Conservation (phyloP, 2,888 invertebrate species). For the Mactromeris polynyma region DNA sequence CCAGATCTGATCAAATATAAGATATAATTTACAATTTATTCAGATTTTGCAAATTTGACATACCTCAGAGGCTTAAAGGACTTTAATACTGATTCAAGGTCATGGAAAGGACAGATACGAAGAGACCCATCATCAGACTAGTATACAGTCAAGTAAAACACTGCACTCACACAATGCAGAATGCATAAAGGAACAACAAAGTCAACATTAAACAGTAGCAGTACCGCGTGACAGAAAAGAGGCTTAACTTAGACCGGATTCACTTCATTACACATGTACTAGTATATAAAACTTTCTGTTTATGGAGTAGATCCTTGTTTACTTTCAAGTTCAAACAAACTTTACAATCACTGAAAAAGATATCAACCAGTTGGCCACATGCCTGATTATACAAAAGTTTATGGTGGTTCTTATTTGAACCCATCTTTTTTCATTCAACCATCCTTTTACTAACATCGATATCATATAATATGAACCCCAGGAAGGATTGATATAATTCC, state of each 20-base stretch:
- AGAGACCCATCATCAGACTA: too few relatives aligned
- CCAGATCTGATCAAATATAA: too few relatives aligned
- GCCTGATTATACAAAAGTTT: background rate
- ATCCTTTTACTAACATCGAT: background rate
- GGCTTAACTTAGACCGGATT: background rate
- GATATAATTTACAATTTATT: too few relatives aligned
- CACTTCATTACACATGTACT: background rate
- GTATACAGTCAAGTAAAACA: too few relatives aligned
- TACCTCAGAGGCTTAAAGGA: too few relatives aligned
- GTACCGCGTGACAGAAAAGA: background rate
- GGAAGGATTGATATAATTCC: background rate
- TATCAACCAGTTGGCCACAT: background rate
- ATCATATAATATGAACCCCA: background rate
- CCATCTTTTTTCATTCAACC: background rate
- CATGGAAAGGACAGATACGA: too few relatives aligned
- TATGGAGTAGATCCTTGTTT: conserved; percentile 5
- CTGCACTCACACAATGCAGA: too few relatives aligned
- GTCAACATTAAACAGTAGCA: background rate
- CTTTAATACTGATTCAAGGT: too few relatives aligned
- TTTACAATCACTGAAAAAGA: background rate
- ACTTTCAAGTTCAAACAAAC: conserved; percentile 28
- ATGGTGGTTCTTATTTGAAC: background rate
- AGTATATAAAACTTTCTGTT: background rate
- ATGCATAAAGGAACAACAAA: too few relatives aligned
- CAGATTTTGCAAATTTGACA: too few relatives aligned